Base-by-base conservation (phyloP, 2,797 vertebrate species). In the Hydrocynus forskahlii region DNA sequence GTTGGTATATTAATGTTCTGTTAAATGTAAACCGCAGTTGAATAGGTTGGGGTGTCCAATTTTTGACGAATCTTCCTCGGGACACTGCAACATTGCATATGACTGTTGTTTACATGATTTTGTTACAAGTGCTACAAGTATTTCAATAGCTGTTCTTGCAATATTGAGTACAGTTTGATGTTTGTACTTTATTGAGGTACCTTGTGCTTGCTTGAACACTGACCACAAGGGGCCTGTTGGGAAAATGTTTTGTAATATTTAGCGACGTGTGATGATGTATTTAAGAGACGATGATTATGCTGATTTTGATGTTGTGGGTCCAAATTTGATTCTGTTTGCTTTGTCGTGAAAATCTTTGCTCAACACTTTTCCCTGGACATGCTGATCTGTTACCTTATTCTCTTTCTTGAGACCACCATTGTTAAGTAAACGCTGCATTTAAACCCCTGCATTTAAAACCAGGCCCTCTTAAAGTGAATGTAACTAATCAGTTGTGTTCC, bases 61-160 rank as follows among this genome's bases (percentile, higher is more conserved):
- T 90, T 90, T 89, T 90, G 88, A 89, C 88, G 91, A 87, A 91
- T 92, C 82, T 89, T 80, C 94, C 93, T 92, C 93, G 90, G 89
- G 92, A 91, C 93, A 94, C 94, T 93, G 94, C 94, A 48, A 12
- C 14, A 5, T 96, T 94, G 92, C 90, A 92, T 95, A 96, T 97
- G 93, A 94, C 94, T 93, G 95, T 96, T 95, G 93, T 98, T 97
- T 96, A 96, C 95, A 95, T 93, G 91, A 95, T 94, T 92, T 93
- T 90, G 29, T 43, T 91, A 92, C 94, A 91, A 92, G 94, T 96
- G 93, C 94, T 92, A 85, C 70, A 91, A 85, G 87, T 93, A 92
- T 93, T 93, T 94, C 93, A 93, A 92, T 77, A 62, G 76, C 63
- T 78, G 72, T 82, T 79, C 40, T 69, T 88, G 88, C 88, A 86